These are phyloP conservation scores for Acanthurus tractus DNA, from an alignment of 2,797 vertebrate genomes.

Conservation along the genomic window DNA sequence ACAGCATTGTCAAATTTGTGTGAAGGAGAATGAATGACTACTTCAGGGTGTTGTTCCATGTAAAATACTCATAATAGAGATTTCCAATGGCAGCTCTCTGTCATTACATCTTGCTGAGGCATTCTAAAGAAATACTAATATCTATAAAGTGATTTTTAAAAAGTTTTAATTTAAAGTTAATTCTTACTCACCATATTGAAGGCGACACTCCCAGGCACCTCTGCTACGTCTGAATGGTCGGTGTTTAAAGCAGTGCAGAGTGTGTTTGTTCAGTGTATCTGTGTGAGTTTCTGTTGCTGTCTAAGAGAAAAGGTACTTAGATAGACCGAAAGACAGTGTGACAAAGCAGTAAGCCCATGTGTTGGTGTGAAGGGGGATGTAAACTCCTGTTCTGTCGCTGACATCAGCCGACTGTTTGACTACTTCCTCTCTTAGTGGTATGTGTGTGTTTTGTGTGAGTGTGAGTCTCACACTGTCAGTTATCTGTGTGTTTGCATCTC, in stretches of 20 bases:
- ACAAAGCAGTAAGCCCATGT: constrained; percentile 37
- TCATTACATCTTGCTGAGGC: neutral
- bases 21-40: neutral
- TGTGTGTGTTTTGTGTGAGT: constrained; percentile 46
- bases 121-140: neutral
- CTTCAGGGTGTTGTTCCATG: neutral
- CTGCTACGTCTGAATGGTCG: constrained; percentile 22
- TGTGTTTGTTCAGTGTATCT: constrained; percentile 55
- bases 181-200: constrained; percentile 72
- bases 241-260: constrained; percentile 2
- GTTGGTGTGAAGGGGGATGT: constrained; percentile 41
- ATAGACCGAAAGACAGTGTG: constrained; percentile 27
- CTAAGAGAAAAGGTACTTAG: constrained; percentile 25
- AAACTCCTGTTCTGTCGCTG: constrained; percentile 18
- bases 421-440: constrained; percentile 72
- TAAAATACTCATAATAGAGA: neutral
- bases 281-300: constrained; percentile 54
- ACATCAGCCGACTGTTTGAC: constrained; percentile 52
- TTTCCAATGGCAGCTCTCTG: neutral
- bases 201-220: constrained; percentile 14
- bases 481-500: constrained; percentile 76
- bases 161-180: neutral
- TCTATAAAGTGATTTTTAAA: neutral
- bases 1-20: neutral
- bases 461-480: constrained; percentile 39